phyloP scores from a whole-genome alignment of 2,888 invertebrate genomes.

The Fragum whitleyi region DNA sequence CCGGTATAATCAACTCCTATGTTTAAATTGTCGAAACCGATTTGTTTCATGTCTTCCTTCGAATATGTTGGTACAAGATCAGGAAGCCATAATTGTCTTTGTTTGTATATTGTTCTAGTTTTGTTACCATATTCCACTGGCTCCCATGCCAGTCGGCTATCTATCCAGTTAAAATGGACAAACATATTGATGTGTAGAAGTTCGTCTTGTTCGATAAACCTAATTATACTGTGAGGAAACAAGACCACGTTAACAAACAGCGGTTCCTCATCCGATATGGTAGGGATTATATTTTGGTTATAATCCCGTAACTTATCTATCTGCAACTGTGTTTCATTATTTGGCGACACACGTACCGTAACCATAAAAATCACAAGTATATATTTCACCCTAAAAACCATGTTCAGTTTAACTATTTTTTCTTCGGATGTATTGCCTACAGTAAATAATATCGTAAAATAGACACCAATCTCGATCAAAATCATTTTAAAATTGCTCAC shows the following conservation, averaged over 20 bases:
- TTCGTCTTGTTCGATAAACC: constrained; percentile 9
- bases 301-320: not conserved
- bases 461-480: too few relatives aligned
- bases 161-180: not conserved
- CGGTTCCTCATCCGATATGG: not conserved
- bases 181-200: constrained; percentile 1
- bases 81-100: constrained; percentile 15
- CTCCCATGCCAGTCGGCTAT: not conserved
- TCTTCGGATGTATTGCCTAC: too few relatives aligned
- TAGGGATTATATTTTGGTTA: constrained; percentile 2
- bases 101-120: constrained; percentile 6
- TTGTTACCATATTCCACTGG: not conserved
- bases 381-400: too few relatives aligned
- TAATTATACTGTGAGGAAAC: not conserved
- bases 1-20: not conserved
- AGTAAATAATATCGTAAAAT: too few relatives aligned
- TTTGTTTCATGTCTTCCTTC: constrained; percentile 7
- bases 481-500: too few relatives aligned
- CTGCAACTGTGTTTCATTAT: not conserved
- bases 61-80: not conserved
- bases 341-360: not conserved
- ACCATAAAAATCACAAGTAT: too few relatives aligned
- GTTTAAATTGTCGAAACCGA: constrained; percentile 1
- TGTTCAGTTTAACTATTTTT: too few relatives aligned
- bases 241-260: not conserved